Percentiles rank a stretch among this genome's conserved stretches.
phyloP scores from a whole-genome alignment of 2,797 vertebrate genomes.

The Betta splendens region DNA sequence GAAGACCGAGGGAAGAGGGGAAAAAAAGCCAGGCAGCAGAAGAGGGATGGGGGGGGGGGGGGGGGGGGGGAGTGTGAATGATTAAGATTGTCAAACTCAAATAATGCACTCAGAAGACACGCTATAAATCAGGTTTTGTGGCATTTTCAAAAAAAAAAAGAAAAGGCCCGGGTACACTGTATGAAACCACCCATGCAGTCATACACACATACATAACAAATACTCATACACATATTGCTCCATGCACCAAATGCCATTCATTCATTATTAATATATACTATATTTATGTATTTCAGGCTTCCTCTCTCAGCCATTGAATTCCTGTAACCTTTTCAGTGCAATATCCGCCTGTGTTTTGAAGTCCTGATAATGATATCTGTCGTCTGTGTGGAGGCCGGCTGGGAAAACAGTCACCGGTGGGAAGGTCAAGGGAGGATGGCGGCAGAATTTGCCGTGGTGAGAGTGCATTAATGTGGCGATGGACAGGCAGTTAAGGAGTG shows the following conservation, averaged over 20 bases:
- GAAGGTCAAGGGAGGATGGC: slow-evolving; percentile 72
- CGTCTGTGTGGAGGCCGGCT: slow-evolving; percentile 11
- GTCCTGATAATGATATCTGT: slow-evolving; percentile 69
- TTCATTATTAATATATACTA: slow-evolving; percentile 79
- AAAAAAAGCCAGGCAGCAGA: slow-evolving; percentile 67
- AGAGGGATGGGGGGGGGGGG: slow-evolving; percentile 80
- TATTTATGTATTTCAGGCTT: slow-evolving; percentile 72
- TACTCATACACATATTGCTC: slow-evolving; percentile 42
- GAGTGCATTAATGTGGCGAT: slow-evolving; percentile 60
- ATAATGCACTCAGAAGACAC: slow-evolving; percentile 96
- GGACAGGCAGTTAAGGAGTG: slow-evolving; percentile 69
- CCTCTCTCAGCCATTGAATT: slow-evolving; percentile 43
- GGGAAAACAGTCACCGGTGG: slow-evolving; percentile 52
- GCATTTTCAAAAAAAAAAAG: slow-evolving; percentile 86
- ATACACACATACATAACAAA: slow-evolving; percentile 22
- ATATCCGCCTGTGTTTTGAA: slow-evolving; percentile 54
- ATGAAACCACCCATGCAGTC: slow-evolving; percentile 61
- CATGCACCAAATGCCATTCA: slow-evolving; percentile 80
- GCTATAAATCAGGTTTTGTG: slow-evolving; percentile 99
- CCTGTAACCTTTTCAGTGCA: slow-evolving; percentile 70
- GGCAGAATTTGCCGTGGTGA: slow-evolving; percentile 63
- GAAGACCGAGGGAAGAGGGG: slow-evolving; percentile 85
- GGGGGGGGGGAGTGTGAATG: slow-evolving; percentile 94
- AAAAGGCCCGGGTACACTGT: slow-evolving; percentile 62
- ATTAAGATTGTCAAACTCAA: slow-evolving; percentile 99